A percentile compares a stretch with the other conserved stretches of the same genome.
These are phyloP conservation scores for Boleophthalmus pectinirostris DNA, from an alignment of 2,113 vertebrate genomes.

Conservation along the genomic window DNA sequence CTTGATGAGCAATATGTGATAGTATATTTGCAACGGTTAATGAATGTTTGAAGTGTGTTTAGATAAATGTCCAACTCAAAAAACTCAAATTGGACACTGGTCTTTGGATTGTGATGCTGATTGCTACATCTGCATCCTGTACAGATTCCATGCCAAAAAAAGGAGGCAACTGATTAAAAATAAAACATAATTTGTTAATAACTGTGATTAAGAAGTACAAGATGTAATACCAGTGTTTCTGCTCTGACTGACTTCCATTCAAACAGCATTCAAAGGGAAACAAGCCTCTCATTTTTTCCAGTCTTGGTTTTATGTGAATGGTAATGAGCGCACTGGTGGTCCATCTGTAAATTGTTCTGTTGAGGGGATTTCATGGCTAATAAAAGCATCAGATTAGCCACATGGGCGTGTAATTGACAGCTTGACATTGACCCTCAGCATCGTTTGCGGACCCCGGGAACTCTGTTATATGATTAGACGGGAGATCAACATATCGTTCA, in stretches of 20 bases:
- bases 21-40: too few species aligned
- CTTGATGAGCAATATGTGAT: too few species aligned
- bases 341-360: constrained; percentile 13
- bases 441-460: neutral
- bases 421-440: constrained; percentile 5
- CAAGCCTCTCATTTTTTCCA: neutral
- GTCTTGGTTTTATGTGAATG: neutral
- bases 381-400: constrained; percentile 11
- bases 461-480: neutral
- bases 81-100: neutral
- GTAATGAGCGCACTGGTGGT: constrained; percentile 8
- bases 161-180: neutral
- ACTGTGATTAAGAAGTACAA: neutral
- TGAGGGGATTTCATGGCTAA: constrained; percentile 6
- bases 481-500: neutral
- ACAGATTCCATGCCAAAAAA: neutral
- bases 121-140: neutral
- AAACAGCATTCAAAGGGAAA: neutral
- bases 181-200: neutral
- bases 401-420: constrained; percentile 9
- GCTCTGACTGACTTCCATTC: neutral
- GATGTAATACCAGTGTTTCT: neutral
- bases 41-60: too few species aligned
- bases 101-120: neutral
- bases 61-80: too few species aligned